Conservation (phyloP, 2,888 invertebrate species). For the Drosophila kuntzei region DNA sequence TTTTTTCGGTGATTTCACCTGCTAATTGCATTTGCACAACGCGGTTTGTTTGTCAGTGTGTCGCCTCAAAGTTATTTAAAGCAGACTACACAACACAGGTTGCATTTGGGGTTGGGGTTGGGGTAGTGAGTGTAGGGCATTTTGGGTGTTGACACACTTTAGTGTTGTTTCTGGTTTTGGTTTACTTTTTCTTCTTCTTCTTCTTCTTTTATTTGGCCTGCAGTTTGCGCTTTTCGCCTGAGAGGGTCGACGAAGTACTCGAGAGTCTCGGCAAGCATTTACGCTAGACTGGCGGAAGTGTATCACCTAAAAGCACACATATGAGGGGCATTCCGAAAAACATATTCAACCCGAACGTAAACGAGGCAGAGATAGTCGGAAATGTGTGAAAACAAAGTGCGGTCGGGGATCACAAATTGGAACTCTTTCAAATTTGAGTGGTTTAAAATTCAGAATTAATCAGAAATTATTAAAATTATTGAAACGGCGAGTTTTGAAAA, state of each 20-base stretch:
- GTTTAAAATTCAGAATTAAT: no score
- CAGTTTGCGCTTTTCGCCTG: conserved; percentile 22
- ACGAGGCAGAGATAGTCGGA: neutral
- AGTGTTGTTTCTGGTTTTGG: conserved; percentile 13
- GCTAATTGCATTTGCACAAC: conserved; percentile 67
- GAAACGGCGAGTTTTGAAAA: no score
- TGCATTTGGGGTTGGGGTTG: conserved; percentile 24
- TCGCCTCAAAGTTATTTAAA: conserved; percentile 57
- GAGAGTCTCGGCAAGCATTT: conserved; percentile 58
- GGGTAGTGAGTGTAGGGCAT: conserved; percentile 14
- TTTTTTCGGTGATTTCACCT: conserved; percentile 39
- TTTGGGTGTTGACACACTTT: conserved; percentile 58
- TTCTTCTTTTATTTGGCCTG: conserved; percentile 1
- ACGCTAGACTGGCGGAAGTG: conserved; percentile 44
- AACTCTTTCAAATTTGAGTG: no score
- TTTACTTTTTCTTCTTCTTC: conserved; percentile 3
- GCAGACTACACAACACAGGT: conserved; percentile 41
- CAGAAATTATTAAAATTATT: no score
- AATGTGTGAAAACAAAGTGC: neutral
- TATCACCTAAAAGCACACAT: conserved; percentile 26
- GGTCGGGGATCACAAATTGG: no score
- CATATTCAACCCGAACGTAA: neutral
- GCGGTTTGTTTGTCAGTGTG: conserved; percentile 40
- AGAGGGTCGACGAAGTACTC: conserved; percentile 54
- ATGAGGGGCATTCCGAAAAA: conserved; percentile 33